Conservation (phyloP, 2,888 invertebrate species). For the Lobophora halterata region DNA sequence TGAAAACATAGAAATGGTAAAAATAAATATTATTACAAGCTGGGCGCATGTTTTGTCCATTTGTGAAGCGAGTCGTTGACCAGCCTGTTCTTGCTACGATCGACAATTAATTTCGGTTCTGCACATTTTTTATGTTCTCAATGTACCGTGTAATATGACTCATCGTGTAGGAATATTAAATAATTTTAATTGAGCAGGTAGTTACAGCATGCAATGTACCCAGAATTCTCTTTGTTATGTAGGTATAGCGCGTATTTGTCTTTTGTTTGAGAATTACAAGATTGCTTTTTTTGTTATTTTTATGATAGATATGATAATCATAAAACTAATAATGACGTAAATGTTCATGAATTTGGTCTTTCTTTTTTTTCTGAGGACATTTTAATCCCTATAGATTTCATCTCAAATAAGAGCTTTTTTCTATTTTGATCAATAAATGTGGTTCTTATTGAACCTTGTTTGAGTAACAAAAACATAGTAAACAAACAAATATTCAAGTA, state of each 20-base stretch:
- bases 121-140: constrained; percentile 49
- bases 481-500: no score
- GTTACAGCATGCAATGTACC: neutral
- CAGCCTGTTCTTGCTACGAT: constrained; percentile 58
- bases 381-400: no score
- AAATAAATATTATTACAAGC: neutral
- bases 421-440: no score
- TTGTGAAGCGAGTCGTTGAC: constrained; percentile 34
- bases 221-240: neutral
- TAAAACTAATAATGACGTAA: no score
- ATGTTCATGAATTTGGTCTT: no score
- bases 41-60: constrained; percentile 12
- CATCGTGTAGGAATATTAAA: constrained; percentile 41
- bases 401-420: constrained; percentile 3
- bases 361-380: no score
- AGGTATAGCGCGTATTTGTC: constrained; percentile 10
- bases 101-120: constrained; percentile 61
- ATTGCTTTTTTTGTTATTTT: no score
- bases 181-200: neutral
- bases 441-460: no score
- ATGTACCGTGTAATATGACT: constrained; percentile 44
- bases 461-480: no score
- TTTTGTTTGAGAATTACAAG: constrained; percentile 11
- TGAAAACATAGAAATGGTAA: no score
- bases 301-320: no score